Evolutionary conservation across 2,888 invertebrate genomes (phyloP), one percentile per base, ranked within the genome.

Genomic region (Sinodicranocentrus sp.): DNA sequence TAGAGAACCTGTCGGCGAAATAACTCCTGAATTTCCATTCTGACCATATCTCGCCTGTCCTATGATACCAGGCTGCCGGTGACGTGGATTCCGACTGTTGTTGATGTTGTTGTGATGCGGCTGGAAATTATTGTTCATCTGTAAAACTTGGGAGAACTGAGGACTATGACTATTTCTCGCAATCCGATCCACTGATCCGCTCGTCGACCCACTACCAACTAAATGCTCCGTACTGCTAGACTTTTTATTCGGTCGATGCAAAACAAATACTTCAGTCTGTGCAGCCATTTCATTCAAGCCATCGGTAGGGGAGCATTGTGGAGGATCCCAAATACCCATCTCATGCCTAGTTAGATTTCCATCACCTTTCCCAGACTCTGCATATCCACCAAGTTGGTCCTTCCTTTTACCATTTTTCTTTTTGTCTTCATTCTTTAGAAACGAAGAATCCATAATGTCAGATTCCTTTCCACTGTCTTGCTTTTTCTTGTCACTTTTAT

Each of bases 201-300:
- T 23, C 28, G 33, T n/a, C 1, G 65, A 65, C 10, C 72, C 23
- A 17, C 39, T 44, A n/a, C 72, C 82, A 5, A 33, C 19, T 21
- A 76, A n/a, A 52, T 82, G 82, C n/a, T 82, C 82, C 17, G 70
- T 23, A 33, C 19, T 61, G 17, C 33, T 33, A 33, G 61, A 61
- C 61, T 61, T 61, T 19, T 61, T 57, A 10, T 44, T 48, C n/a
- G 87, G 84, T 28, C 86, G 77, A 21, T 86, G 84, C 78, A 85
- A 76, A 1, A 83, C 73, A 73, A 86, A 88, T 1, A 82, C 82
- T 82, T 89, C 88, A 10, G 86, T 87, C 19, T 87, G 86, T 13
- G 87, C 77, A 8, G 87, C 85, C 43, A 87, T 63, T 26, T 89
- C 89, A 48, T 84, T 87, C 13, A 88, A 76, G 21, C 87, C 87